Evolutionary conservation across 2,113 vertebrate species (phyloP).

Genomic region (Xenopus borealis): DNA sequence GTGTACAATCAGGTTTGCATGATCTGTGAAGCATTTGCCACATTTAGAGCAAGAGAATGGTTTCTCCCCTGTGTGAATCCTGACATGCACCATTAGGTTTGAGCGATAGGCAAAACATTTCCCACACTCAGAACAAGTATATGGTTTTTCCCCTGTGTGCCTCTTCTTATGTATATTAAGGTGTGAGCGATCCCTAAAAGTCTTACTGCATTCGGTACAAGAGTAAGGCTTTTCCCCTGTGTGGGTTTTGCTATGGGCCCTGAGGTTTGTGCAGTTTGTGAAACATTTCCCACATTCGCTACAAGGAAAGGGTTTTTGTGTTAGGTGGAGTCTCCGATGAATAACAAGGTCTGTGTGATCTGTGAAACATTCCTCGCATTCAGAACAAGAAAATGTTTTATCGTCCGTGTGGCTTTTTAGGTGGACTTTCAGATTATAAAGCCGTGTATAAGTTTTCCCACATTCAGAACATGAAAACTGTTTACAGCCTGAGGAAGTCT

Average conservation of each 20-base stretch:
- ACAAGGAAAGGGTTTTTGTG: conserved; percentile 3
- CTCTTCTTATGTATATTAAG: conserved; percentile 4
- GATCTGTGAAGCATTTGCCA: neutral
- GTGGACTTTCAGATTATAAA: neutral
- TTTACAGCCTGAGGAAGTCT: conserved; percentile 3
- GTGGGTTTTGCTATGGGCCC: neutral
- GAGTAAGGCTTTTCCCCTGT: neutral
- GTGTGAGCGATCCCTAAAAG: conserved; percentile 15
- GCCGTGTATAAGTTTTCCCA: neutral
- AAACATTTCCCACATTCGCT: conserved; percentile 12
- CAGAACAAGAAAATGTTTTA: neutral
- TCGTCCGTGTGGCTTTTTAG: neutral
- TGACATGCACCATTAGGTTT: conserved; percentile 7
- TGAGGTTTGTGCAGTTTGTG: neutral
- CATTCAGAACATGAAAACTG: conserved; percentile 17
- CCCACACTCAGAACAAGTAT: conserved; percentile 7
- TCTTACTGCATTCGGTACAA: conserved; percentile 16
- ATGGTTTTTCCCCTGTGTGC: conserved; percentile 15
- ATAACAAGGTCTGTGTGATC: neutral
- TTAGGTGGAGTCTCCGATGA: neutral
- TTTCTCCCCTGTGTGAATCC: neutral
- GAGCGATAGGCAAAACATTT: conserved; percentile 10
- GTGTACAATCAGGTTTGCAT: neutral
- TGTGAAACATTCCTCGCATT: neutral
- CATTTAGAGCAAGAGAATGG: no score